phyloP scores from a whole-genome alignment of 2,797 vertebrate genomes.

The Taeniopygia guttata region DNA sequence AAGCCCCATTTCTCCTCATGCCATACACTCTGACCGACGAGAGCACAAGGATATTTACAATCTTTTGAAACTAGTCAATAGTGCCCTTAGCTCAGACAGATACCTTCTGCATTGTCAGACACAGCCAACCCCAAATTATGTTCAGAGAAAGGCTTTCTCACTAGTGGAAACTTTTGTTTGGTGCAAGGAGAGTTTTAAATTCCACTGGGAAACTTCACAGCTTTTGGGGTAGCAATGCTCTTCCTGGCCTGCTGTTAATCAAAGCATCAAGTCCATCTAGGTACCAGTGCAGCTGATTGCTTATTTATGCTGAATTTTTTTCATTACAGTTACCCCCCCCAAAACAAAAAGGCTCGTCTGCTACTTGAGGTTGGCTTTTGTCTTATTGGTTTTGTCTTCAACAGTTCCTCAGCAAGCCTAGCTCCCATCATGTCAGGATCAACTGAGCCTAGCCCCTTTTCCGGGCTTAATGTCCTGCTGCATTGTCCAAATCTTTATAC shows the following conservation, averaged over 20 bases:
- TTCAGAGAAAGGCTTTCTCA: background rate
- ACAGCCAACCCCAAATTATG: background rate
- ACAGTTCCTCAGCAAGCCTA: background rate
- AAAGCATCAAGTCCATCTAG: background rate
- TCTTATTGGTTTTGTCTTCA: background rate
- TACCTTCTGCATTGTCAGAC: too few species aligned
- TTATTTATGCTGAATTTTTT: background rate
- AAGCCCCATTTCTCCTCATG: background rate
- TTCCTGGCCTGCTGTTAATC: background rate
- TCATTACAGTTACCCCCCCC: background rate
- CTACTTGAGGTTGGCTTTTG: background rate
- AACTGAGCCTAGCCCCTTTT: background rate
- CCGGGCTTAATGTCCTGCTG: background rate
- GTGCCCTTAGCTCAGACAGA: background rate
- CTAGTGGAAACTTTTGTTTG: background rate
- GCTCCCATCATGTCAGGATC: background rate
- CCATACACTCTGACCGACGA: background rate
- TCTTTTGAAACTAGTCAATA: background rate
- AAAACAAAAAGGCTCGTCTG: background rate
- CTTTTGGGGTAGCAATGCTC: background rate
- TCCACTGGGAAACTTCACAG: background rate
- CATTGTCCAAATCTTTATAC: background rate
- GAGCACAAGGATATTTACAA: background rate
- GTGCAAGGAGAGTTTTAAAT: background rate
- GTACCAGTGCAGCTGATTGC: background rate